Percentiles rank a stretch among this genome's conserved stretches.
phyloP scores from a whole-genome alignment of 2,888 invertebrate species.

The Agelastica alni region DNA sequence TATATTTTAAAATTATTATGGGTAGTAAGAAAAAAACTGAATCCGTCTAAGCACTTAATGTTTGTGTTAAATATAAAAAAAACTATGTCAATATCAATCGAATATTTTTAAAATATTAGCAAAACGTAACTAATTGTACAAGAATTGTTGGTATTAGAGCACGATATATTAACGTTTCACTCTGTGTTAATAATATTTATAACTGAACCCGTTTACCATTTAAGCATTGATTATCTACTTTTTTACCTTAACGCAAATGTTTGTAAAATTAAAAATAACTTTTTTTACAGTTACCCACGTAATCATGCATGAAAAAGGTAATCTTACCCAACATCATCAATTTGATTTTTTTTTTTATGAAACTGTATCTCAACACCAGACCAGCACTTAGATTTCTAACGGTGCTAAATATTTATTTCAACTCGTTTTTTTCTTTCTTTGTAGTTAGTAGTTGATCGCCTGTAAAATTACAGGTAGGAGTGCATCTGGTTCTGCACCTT shows the following conservation, averaged over 20 bases:
- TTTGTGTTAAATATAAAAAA: no score
- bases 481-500: conserved; percentile 30
- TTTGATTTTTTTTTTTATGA: conserved; percentile 10
- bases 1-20: no score
- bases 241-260: background rate
- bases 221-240: no score
- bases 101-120: no score
- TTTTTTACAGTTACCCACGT: conserved; percentile 18
- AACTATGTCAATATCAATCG: no score
- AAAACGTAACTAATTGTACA: no score
- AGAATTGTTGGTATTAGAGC: no score
- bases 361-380: conserved; percentile 14
- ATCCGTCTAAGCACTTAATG: no score
- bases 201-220: no score
- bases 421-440: background rate
- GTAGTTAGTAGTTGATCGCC: conserved; percentile 22
- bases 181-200: no score
- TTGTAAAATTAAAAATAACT: background rate
- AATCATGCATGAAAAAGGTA: conserved; percentile 15
- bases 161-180: no score
- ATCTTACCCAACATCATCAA: conserved; percentile 6
- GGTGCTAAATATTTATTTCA: conserved; percentile 21
- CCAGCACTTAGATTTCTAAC: conserved; percentile 16
- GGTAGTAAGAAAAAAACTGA: no score
- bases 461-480: conserved; percentile 25